Evolutionary conservation across 2,797 vertebrate genomes (phyloP).

Genomic region (Percopsis omiscomaycus): DNA sequence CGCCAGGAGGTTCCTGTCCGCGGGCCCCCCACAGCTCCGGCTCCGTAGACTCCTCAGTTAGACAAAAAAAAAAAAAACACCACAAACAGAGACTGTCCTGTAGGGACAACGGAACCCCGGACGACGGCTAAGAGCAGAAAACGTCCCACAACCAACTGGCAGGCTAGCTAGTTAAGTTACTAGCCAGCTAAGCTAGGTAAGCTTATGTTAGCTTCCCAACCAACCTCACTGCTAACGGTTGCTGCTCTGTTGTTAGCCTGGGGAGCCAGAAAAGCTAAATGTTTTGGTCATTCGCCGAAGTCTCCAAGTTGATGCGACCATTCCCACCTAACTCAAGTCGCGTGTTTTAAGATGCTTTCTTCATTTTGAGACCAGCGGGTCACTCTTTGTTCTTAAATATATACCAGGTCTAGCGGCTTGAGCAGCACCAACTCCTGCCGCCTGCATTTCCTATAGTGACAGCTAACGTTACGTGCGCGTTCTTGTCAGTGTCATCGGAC

Average conservation of each 20-base stretch:
- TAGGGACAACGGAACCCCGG: conserved; percentile 13
- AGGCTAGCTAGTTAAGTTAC: conserved; percentile 47
- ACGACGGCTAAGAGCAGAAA: conserved; percentile 28
- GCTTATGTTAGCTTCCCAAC: conserved; percentile 48
- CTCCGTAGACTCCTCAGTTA: conserved; percentile 37
- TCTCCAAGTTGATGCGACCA: background rate
- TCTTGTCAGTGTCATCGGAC: conserved; percentile 29
- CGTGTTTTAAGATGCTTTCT: background rate
- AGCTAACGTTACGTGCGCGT: conserved; percentile 76
- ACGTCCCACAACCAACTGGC: conserved; percentile 37
- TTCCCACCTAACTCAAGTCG: background rate
- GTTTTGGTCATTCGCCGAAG: conserved; percentile 20
- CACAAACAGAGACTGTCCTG: conserved; percentile 1
- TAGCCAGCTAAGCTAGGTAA: conserved; percentile 49
- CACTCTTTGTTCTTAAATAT: conserved; percentile 32
- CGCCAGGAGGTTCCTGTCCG: conserved; percentile 62
- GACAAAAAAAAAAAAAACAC: conserved; percentile 18
- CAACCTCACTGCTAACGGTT: conserved; percentile 53
- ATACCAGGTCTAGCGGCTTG: conserved; percentile 24
- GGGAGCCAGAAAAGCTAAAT: conserved; percentile 20
- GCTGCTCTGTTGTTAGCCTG: conserved; percentile 55
- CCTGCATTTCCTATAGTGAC: conserved; percentile 78
- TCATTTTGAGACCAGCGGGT: background rate
- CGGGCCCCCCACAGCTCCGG: conserved; percentile 76
- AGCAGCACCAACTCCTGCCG: conserved; percentile 50